phyloP scores from a whole-genome alignment of 2,797 vertebrate species.

The Scleropages formosus region DNA sequence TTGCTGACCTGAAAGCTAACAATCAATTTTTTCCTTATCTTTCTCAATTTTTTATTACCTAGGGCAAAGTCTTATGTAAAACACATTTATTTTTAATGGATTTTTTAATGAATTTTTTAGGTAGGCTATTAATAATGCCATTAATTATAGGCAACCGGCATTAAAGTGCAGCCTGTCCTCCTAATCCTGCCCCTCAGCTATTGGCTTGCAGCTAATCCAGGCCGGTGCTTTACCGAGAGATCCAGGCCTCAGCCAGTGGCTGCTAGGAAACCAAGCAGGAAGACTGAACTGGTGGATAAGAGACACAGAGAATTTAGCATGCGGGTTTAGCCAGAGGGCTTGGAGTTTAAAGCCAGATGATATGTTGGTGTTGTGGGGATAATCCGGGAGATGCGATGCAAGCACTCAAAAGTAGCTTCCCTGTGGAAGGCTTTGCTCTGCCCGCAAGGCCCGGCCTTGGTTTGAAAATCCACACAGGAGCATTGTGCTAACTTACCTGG shows the following conservation, averaged over 20 bases:
- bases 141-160: conserved; percentile 96
- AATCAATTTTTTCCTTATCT: conserved; percentile 74
- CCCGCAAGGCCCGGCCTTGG: conserved; percentile 81
- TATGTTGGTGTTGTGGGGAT: conserved; percentile 68
- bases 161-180: conserved; percentile 88
- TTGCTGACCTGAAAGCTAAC: conserved; percentile 87
- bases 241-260: conserved; percentile 72
- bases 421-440: conserved; percentile 77
- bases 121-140: conserved; percentile 99
- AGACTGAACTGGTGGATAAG: conserved; percentile 65
- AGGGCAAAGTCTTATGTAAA: conserved; percentile 99
- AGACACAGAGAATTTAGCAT: conserved; percentile 57
- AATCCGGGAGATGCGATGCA: conserved; percentile 66
- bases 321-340: conserved; percentile 72
- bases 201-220: conserved; percentile 95
- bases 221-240: conserved; percentile 81
- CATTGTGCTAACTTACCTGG: conserved; percentile 72
- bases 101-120: conserved; percentile 99
- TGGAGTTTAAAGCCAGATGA: conserved; percentile 81
- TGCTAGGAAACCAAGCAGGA: conserved; percentile 57
- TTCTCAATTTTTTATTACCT: conserved; percentile 66
- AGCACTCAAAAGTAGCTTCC: conserved; percentile 64
- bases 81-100: conserved; percentile 99
- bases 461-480: conserved; percentile 86
- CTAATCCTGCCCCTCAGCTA: conserved; percentile 99